Evolutionary conservation across 1,140 invertebrate genomes (phyloP), one percentile per base, ranked within the genome.

Genomic region (Drosophila chauvacae): DNA sequence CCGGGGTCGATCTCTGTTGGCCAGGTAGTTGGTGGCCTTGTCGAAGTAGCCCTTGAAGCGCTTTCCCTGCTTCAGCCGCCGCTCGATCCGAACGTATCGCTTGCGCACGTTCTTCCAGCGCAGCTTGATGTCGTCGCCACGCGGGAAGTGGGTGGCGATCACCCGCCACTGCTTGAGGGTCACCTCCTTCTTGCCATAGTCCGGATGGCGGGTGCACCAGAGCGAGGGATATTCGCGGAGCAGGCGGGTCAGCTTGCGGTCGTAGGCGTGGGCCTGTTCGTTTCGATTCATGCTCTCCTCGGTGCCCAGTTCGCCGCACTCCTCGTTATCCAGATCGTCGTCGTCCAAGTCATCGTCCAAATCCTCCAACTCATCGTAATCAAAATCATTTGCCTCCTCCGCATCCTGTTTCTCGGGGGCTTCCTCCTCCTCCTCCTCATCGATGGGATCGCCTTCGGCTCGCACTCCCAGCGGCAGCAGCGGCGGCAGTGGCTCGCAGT

Each of bases 21-120:
- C 77, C 69, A 92, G 57, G 55, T 91, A 92, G 18, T 91, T 91
- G n/a, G 91, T 92, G 18, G 91, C 88, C 58, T 92, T 92, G 41
- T 92, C 91, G 13, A 92, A 92, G 16, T 92, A 92, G n/a, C 91
- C 91, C 30, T 91, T 92, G 7, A 92, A 92, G 6, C 91, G 91
- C 56, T 91, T 92, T 0, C 91, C 91, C 35, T 80, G 75, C 26
- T 80, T 81, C 6, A 90, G 42, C 1, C 91, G 74, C 4, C 88
- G 65, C 37, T 92, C 91, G 20, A 92, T 92, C 3, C 87, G 87
- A 1, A 92, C 84, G 41, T 86, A 92, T 10, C 91, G 79, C 26
- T 90, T 92, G 2, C 91, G 87, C 23, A 92, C 74, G 45, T 92
- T 92, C 48, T 92, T 92, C 91, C 91, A 92, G 26, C 91, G 91